Base-by-base conservation (phyloP, 2,797 vertebrate species). In the Setipinna tenuifilis region DNA sequence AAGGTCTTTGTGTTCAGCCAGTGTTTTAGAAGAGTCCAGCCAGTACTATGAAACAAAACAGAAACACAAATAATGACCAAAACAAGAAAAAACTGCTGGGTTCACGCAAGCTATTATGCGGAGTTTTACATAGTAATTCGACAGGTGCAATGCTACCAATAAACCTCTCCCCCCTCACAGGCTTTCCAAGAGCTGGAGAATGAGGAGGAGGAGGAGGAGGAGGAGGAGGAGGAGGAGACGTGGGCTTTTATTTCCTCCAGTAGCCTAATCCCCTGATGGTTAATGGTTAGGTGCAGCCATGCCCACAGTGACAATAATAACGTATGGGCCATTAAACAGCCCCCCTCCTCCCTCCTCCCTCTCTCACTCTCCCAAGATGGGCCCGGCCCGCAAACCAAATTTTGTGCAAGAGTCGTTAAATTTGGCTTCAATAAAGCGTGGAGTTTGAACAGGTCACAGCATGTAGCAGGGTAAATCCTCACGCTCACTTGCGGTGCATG, bases 1-100 rank as follows among this genome's bases (percentile, higher is more conserved):
- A 57, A 97, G 90, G 87, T 97, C 96, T 93, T 97, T 97, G 91
- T 97, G 97, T 85, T 97, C 97, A 14, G 96, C 93, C 0, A 97
- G 96, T 0, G 95, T 96, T 93, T 97, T 97, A 82, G 93, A 91
- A 87, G 97, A 95, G 94, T 97, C 97, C 91, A 97, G 93, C 97
- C 97, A 97, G 87, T 96, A 97, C 97, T 97, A 94, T 59, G 21
- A 88, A 89, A 75, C 89, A 62, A 31, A 87, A 88, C n/a, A 87
- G 6, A 84, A 21, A 80, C 2, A 88, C 25, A 84, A 28, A 23
- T 12, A 57, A 87, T 86, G 16, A 71, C 12, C 25, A 41, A 75
- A 75, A 75, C 2, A 6, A 44, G 17, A 78, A 35, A 41, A 4
- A 7, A 17, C 31, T 14, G 0, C 31, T 68, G 65, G 65, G 35